Base-by-base conservation (phyloP, 1,140 invertebrate genomes). In the Drosophila micromelanica region DNA sequence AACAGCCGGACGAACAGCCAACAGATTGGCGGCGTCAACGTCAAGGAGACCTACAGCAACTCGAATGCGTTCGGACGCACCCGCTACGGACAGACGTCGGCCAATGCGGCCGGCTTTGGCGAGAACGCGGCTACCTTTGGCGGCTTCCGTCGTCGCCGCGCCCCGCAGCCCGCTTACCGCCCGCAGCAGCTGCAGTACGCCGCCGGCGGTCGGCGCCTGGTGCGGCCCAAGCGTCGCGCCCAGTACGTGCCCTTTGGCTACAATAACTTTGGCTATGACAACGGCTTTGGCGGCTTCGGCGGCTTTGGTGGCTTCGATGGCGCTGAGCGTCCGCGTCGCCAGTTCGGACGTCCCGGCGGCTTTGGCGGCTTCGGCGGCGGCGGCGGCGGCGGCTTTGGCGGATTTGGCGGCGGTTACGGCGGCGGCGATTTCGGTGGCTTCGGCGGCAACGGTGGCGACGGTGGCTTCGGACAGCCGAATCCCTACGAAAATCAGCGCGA, bases 1-100 rank as follows among this genome's bases (percentile, higher is more conserved):
- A 90, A 91, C 30, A 52, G 73, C 0, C 59, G 74, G 5, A 56
- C 72, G 4, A 82, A 92, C 2, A 67, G 57, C 0, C 85, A 81
- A 51, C 76, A 91, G 1, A 73, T 45, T 6, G 91, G 90, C 5
- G 68, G 70, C 13, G 17, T 90, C 8, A 77, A 60, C 32, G 76
- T 91, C 0, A 77, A 79, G 2, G 78, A 90, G 3, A 90, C 90
- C 0, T 30, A 60, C 3, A 72, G 77, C 38, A 76, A 85, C 6
- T 91, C 91, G 15, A 91, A 91, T 42, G 91, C 91, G 32, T 73
- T 72, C 1, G 90, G 90, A 12, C 74, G 78, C 13, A 42, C 76
- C 0, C 55, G 73, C 1, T 54, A 71, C 0, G 91, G 91, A 0
- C 89, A 90, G 72, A 91, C 90, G 2, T 77, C 80, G 11, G 90